phyloP scores from a whole-genome alignment of 2,113 vertebrate species.

The Serinus canaria region DNA sequence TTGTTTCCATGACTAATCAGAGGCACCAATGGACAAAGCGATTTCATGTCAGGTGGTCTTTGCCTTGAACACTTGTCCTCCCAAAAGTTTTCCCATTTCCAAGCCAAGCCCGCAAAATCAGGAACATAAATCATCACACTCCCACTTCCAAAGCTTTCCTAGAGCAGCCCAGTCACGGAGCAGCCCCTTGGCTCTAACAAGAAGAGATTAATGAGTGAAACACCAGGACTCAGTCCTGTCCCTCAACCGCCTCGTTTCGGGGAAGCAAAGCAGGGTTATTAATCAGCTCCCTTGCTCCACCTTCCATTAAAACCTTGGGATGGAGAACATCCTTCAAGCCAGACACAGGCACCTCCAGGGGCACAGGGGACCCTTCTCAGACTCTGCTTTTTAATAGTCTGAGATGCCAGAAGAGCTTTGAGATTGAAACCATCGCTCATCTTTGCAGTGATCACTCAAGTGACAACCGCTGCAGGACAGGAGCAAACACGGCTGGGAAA shows the following conservation, averaged over 20 bases:
- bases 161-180: background rate
- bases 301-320: background rate
- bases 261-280: background rate
- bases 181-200: background rate
- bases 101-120: background rate
- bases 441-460: background rate
- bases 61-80: background rate
- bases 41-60: background rate
- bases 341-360: background rate
- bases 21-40: background rate
- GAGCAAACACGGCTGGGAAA: background rate
- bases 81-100: background rate
- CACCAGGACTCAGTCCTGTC: background rate
- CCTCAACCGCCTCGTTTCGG: background rate
- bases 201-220: background rate
- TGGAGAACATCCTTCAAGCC: background rate
- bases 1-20: background rate
- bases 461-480: background rate
- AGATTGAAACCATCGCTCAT: background rate
- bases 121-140: background rate
- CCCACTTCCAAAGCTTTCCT: background rate
- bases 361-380: background rate
- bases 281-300: background rate
- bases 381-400: background rate
- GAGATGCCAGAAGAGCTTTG: background rate